Percentiles rank a stretch among this genome's conserved stretches.
phyloP scores from a whole-genome alignment of 1,140 invertebrate species.

The Acromyrmex echinatior region DNA sequence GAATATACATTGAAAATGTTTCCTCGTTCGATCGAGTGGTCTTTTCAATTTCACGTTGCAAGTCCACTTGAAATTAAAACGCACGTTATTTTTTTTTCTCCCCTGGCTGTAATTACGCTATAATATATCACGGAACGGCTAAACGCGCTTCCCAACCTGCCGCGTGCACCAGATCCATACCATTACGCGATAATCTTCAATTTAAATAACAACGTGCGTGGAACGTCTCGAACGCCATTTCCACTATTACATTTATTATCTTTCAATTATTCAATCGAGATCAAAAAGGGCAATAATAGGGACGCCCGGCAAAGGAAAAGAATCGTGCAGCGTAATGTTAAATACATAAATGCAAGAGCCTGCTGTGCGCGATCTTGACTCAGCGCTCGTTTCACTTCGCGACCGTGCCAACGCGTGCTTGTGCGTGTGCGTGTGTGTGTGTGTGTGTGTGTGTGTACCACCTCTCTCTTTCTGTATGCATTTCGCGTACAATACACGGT shows the following conservation, averaged over 20 bases:
- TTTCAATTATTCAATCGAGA: slow-evolving; percentile 56
- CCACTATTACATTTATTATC: slow-evolving; percentile 47
- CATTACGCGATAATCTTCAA: slow-evolving; percentile 59
- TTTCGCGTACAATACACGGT: background rate
- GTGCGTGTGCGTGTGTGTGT: too few relatives aligned
- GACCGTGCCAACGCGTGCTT: slow-evolving; percentile 12
- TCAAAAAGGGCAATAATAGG: slow-evolving; percentile 44
- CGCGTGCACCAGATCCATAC: slow-evolving; percentile 46
- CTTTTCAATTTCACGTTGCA: slow-evolving; percentile 45
- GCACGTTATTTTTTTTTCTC: slow-evolving; percentile 22
- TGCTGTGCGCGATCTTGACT: slow-evolving; percentile 25
- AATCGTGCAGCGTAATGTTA: slow-evolving; percentile 50
- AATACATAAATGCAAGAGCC: slow-evolving; percentile 51
- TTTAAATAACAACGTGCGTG: slow-evolving; percentile 56
- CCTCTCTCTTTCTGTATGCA: background rate
- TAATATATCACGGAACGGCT: slow-evolving; percentile 54
- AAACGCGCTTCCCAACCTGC: slow-evolving; percentile 36
- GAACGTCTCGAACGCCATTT: slow-evolving; percentile 24
- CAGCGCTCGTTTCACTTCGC: slow-evolving; percentile 33
- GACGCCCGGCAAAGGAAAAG: slow-evolving; percentile 29
- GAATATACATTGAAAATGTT: slow-evolving; percentile 14
- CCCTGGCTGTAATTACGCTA: slow-evolving; percentile 29
- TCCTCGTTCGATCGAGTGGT: slow-evolving; percentile 3
- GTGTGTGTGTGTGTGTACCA: too few relatives aligned
- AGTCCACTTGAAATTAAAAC: slow-evolving; percentile 43